These are phyloP conservation scores for Tangara arthus DNA, from an alignment of 2,797 vertebrate genomes.

Conservation along the genomic window DNA sequence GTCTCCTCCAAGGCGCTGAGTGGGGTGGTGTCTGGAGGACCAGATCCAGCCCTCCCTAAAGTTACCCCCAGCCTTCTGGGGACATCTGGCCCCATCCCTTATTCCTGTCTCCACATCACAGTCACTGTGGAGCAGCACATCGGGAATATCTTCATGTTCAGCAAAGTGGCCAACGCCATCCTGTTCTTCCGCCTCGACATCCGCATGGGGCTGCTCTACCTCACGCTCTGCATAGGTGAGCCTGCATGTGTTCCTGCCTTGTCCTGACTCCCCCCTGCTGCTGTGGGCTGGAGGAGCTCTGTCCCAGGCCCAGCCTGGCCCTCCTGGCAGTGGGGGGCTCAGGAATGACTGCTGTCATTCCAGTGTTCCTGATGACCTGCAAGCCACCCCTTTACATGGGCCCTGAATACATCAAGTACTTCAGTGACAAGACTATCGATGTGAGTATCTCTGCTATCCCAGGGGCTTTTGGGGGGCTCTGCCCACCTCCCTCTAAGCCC, in stretches of 20 bases:
- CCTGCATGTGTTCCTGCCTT: fast-evolving
- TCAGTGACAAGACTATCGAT: constrained; percentile 91
- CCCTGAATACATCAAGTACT: constrained; percentile 95
- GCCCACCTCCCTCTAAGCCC: fast-evolving
- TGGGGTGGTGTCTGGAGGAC: not conserved
- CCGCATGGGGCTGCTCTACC: constrained; percentile 90
- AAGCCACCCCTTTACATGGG: constrained; percentile 94
- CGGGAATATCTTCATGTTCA: constrained; percentile 95
- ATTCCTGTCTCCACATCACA: not conserved
- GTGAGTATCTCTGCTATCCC: constrained; percentile 82
- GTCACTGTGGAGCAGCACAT: constrained; percentile 93
- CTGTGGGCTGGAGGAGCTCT: not conserved
- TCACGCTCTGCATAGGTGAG: constrained; percentile 90
- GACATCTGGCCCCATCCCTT: fast-evolving
- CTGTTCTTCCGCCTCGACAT: constrained; percentile 95
- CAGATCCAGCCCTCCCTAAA: too few species aligned
- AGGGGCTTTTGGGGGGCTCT: fast-evolving
- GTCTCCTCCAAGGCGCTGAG: not conserved
- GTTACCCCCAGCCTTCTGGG: not conserved
- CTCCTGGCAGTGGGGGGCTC: not conserved
- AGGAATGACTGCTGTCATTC: not conserved
- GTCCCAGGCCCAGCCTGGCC: not conserved
- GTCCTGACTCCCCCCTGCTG: not conserved
- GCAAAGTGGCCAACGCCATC: constrained; percentile 92
- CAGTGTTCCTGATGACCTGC: constrained; percentile 94